phyloP scores from a whole-genome alignment of 2,888 invertebrate genomes.

The Drosophila bunnanda region DNA sequence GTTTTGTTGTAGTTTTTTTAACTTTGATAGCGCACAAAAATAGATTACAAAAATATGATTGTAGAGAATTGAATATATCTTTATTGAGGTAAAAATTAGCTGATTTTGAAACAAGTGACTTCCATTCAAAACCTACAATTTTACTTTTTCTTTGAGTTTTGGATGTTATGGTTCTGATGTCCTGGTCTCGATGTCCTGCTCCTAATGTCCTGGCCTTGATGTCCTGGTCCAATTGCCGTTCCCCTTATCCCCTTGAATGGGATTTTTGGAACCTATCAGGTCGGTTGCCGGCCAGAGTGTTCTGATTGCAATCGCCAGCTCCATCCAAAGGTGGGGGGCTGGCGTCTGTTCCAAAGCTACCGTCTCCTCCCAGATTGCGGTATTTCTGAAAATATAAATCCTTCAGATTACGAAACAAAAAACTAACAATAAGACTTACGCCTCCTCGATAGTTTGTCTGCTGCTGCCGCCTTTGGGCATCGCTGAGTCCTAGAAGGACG shows the following conservation, averaged over 20 bases:
- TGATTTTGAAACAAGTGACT: neutral
- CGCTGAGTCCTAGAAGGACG: constrained; percentile 1
- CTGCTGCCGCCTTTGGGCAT: neutral
- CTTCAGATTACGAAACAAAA: too few species aligned
- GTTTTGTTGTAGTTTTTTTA: too few species aligned
- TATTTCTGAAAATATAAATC: neutral
- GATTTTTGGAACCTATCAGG: neutral
- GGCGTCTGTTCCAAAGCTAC: too few species aligned
- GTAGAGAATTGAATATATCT: neutral
- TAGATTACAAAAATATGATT: neutral
- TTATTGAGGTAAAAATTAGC: neutral
- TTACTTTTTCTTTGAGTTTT: neutral
- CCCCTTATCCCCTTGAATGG: neutral
- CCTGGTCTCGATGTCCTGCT: too few species aligned
- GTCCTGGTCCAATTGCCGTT: neutral
- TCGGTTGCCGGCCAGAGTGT: neutral
- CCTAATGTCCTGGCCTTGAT: neutral
- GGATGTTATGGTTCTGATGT: too few species aligned
- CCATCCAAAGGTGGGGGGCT: neutral
- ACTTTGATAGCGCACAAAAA: too few species aligned
- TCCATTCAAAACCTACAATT: neutral
- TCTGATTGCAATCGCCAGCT: neutral
- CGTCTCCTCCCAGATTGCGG: neutral
- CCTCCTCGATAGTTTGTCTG: neutral
- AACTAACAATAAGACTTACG: neutral